A percentile compares a stretch with the other conserved stretches of the same genome.
phyloP scores from a whole-genome alignment of 1,140 invertebrate species.

The Eulimnadia texana region DNA sequence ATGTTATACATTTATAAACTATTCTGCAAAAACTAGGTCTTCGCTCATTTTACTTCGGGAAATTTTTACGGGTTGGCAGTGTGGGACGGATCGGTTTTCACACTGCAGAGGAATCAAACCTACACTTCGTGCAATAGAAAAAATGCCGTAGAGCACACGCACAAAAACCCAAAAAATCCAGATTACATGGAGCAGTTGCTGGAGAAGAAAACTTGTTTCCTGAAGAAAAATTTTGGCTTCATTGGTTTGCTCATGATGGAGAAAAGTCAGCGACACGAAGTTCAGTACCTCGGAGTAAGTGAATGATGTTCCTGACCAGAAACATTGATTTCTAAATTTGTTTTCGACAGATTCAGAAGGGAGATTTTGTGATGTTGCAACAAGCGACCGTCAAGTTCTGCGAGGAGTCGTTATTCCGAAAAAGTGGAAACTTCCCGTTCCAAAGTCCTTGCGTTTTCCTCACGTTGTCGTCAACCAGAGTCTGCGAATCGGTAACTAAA shows the following conservation, averaged over 20 bases:
- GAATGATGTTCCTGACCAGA: too few relatives aligned
- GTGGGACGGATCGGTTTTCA: slow-evolving; percentile 1
- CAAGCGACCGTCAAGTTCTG: neutral
- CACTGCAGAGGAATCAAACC: neutral
- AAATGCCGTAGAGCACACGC: neutral
- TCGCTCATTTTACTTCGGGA: neutral
- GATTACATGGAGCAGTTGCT: too few relatives aligned
- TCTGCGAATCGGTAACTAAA: neutral
- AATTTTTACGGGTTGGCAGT: neutral
- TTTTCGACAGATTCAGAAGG: neutral
- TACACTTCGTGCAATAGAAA: neutral
- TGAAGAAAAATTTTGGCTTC: neutral
- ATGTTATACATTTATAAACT: neutral
- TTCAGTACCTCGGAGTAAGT: neutral
- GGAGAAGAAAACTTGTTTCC: neutral
- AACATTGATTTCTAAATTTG: too few relatives aligned
- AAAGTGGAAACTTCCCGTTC: neutral
- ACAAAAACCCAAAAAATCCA: neutral
- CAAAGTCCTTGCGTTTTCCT: slow-evolving; percentile 1
- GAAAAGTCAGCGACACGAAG: neutral
- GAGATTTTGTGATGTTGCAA: neutral
- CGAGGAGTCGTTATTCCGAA: neutral
- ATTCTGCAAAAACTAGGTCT: too few relatives aligned
- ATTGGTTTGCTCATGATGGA: neutral
- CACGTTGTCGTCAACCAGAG: neutral